Conservation (phyloP, 2,113 vertebrate genomes). For the Epinephelus lanceolatus region DNA sequence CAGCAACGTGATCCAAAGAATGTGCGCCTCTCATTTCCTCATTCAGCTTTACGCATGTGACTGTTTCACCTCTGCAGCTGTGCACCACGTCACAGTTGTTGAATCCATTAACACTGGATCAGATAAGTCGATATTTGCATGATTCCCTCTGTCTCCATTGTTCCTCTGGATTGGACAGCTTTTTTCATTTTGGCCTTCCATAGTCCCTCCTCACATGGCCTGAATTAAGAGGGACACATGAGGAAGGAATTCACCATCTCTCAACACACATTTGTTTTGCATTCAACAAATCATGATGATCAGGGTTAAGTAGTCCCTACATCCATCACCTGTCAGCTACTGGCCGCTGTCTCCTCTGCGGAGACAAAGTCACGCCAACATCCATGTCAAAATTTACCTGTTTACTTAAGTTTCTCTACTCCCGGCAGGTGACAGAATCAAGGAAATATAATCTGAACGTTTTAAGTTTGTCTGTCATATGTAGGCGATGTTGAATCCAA, state of each 20-base stretch:
- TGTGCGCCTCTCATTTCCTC: constrained; percentile 15
- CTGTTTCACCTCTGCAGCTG: background rate
- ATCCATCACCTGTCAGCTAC: constrained; percentile 7
- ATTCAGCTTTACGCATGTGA: constrained; percentile 1
- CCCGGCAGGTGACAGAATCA: background rate
- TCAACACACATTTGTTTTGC: background rate
- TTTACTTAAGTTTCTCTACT: background rate
- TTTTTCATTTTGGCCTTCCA: constrained; percentile 64
- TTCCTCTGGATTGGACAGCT: constrained; percentile 36
- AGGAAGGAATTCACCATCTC: constrained; percentile 10
- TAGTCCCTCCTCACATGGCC: constrained; percentile 66
- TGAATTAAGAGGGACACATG: constrained; percentile 49
- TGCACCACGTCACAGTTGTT: constrained; percentile 1
- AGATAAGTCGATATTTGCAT: background rate
- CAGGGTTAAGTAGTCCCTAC: background rate
- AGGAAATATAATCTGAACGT: background rate
- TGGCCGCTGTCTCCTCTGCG: background rate
- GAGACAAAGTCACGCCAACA: background rate
- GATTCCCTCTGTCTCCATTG: constrained; percentile 24
- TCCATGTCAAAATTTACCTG: constrained; percentile 1
- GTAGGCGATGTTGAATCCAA: background rate
- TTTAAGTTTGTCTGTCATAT: background rate
- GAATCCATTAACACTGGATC: background rate
- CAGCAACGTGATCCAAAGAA: constrained; percentile 19
- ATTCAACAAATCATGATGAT: background rate